Evolutionary conservation across 2,888 invertebrate genomes (phyloP), one percentile per base, ranked within the genome.

Genomic region (Netelia inedita): DNA sequence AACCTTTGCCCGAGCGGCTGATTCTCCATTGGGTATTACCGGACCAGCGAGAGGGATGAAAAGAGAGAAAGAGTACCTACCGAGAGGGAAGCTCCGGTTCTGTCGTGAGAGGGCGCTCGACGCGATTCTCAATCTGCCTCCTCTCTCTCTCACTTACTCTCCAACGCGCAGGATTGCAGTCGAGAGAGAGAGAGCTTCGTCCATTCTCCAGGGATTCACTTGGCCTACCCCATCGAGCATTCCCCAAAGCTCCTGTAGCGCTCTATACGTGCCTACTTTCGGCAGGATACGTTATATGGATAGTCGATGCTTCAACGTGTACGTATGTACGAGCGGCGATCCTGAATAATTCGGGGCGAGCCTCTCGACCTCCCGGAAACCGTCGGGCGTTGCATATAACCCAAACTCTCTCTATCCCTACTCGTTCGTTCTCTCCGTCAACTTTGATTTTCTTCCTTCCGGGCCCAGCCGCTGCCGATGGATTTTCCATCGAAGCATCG

Each of bases 11-110:
- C 1, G 76, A 41, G 61, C 35, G 21, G 71, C 57, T 69, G 81
- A 81, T 81, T 81, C 76, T 69, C 84, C 84, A 63, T 84, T 73
- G 84, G 84, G 55, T 81, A 81, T 84, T 69, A 78, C 84, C 21
- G 43, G 72, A 21, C 53, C 55, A 61, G 35, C 61, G 43, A 69
- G 65, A 63, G 63, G 68, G 57, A 2, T 19, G 16, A 19, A 72
- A 41, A 57, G 16, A 53, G 55, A 72, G 14, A 14, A 10, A 46
- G 19, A 43, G 21, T 35, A 71, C 35, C 69, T 35, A 71, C 35
- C 69, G 71, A 61, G 50, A 61, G 61, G 61, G 35, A 69, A 61
- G 69, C 68, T 78, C 69, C 78, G 53, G 69, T 16, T 79, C 41
- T 53, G 63, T 79, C 79, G 79, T 65, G 55, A 72, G 72, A 65